Evolutionary conservation across 2,797 vertebrate species (phyloP), one percentile per base, ranked within the genome.

Genomic region (Bucorvus abyssinicus): DNA sequence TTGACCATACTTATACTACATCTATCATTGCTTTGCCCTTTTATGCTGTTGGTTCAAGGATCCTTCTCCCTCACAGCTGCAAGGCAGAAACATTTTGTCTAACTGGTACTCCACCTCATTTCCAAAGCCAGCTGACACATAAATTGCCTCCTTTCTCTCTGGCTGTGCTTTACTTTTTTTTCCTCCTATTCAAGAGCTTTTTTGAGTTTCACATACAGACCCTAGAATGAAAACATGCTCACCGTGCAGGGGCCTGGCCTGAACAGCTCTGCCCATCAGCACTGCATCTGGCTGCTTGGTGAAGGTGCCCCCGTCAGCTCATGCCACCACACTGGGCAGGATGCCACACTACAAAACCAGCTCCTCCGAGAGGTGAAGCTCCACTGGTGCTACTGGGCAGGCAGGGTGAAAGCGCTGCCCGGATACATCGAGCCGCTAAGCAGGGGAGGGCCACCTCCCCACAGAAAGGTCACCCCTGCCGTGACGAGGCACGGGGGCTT

Each of bases 11-110:
- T 86, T 23, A n/a, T 2, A 14, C 22, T 13, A 44, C 1, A 1
- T 3, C 40, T 34, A 4, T 22, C 8, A 7, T 1, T 8, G 34
- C 7, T 38, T 24, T 76, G 55, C 21, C 50, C 49, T 70, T 68
- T 56, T 3, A 36, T 3, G 17, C 32, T 61, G 20, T 4, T 16
- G 18, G 50, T 17, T 78, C 40, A 40, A 71, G 38, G 21, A 67
- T 1, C 21, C 26, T 47, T 16, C 7, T 47, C 11, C 56, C 26
- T 52, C 8, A 0, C 15, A 24, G 44, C 2, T 9, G 7, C 32
- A 26, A 47, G 24, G 65, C 59, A 82, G 8, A 68, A 26, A 34
- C 8, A 24, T 17, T 57, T 3, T 24, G 23, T 24, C 59, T 26
- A 24, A 84, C 26, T 4, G 29, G 27, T 6, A 18, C 22, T 50